Evolutionary conservation across 2,797 vertebrate species (phyloP).

Genomic region (Rhincodon typus): DNA sequence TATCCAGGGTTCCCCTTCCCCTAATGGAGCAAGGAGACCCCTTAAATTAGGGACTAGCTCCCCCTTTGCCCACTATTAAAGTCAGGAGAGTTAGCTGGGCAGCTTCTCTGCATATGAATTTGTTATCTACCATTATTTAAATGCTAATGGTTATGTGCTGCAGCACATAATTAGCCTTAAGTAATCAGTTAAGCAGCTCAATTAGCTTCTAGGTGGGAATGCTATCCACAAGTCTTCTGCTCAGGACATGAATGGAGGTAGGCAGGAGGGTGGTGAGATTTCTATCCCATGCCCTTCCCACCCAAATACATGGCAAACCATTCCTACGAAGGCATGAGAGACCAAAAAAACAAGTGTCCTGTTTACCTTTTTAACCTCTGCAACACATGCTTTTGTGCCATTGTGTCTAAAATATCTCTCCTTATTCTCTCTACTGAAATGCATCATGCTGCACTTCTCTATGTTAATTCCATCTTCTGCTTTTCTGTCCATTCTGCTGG

Average conservation of each 20-base stretch:
- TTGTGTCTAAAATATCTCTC: too few relatives aligned
- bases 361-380: not conserved
- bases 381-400: too few relatives aligned
- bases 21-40: not conserved
- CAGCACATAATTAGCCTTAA: not conserved
- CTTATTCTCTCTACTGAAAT: too few relatives aligned
- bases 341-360: too few relatives aligned
- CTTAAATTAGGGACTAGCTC: too few relatives aligned
- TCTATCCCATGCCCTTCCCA: not conserved
- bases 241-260: not conserved
- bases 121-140: not conserved
- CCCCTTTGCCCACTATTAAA: too few relatives aligned
- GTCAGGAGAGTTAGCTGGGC: too few relatives aligned
- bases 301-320: not conserved
- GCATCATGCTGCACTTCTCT: too few relatives aligned
- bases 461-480: too few relatives aligned
- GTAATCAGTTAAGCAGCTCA: not conserved
- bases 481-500: too few relatives aligned
- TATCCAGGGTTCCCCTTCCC: not conserved
- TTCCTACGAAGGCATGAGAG: too few relatives aligned
- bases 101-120: too few relatives aligned
- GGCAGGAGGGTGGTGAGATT: not conserved
- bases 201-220: not conserved
- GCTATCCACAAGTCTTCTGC: not conserved
- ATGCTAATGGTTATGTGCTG: not conserved